Evolutionary conservation across 2,888 invertebrate species (phyloP), one percentile per base, ranked within the genome.

Genomic region (Hirtodrosophila duncani): DNA sequence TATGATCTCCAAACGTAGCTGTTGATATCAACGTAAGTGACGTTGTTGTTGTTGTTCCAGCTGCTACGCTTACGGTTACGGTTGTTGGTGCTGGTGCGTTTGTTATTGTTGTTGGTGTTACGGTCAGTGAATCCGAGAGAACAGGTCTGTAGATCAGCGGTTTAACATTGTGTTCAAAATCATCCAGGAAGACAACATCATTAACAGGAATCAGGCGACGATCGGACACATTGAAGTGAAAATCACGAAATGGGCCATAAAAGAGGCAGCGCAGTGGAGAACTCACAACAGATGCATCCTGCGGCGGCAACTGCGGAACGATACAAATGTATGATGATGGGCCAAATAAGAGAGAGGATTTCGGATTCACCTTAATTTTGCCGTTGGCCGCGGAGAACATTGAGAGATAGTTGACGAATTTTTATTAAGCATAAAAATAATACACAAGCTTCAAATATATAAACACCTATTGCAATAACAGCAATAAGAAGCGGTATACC

Each of bases 81-180:
- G 51, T 31, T n/a, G 37, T 27, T 20, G 45, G 8, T 7, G 33
- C 21, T 17, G 24, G 8, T 7, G 33, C 21, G 14, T 20, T 30
- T 21, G 67, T 7, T 27, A 17, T 16, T n/a, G 13, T 26, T 30
- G 31, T 16, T 18, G 37, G 17, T 23, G 42, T 27, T 18, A 20
- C 16, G 18, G 50, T 21, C 3, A 20, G 20, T 7, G 7, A 23
- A 9, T 78, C 74, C 20, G 56, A 31, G 18, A 59, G 57, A 20
- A 84, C 84, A 0, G 83, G 82, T 14, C 84, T 77, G 51, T 85
- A 85, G 46, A 79, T 79, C 43, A 86, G 57, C 21, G 86, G 85
- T 26, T 58, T 83, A 2, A 86, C 83, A 49, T 53, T 83, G 26
- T 51, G 60, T 23, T 81, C 81, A 43, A 80, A 65, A 24, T 84